Evolutionary conservation across 2,888 invertebrate genomes (phyloP), one percentile per base, ranked within the genome.

Genomic region (Dryobota labecula): DNA sequence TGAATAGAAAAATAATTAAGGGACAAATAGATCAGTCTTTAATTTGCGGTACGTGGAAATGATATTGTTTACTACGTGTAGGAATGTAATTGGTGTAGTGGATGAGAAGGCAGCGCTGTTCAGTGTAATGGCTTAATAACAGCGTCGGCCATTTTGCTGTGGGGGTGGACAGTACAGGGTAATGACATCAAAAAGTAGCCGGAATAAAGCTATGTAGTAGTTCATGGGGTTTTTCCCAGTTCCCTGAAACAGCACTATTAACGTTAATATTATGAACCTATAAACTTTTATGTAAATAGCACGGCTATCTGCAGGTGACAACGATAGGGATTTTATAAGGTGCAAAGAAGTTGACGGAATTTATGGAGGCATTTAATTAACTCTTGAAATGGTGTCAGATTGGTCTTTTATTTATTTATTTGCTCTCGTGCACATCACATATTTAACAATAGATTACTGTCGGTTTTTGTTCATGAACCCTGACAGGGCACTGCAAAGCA

Each of bases 111-210:
- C 81, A 85, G 78, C 75, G 80, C 60, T 70, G 79, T 78, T 80
- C 80, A 79, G 62, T 82, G 83, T 93, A 92, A 92, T 92, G 83
- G 89, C 84, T 84, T 91, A 91, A 92, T 92, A 85, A 84, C 83
- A 80, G 73, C 80, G 86, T 78, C 86, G 76, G 82, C 85, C 87
- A 85, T 88, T 76, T 87, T 78, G 79, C 80, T 77, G 78, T 80
- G 74, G 78, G 87, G 85, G 33, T 74, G 75, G 72, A 72, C 72
- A 58, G 43, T 87, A 86, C 87, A 86, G 87, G 84, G 86, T 90
- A 92, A 90, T 90, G 89, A 87, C 87, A 88, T 86, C 83, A 86
- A 86, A 83, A 85, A 83, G 87, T 83, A 80, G 74, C 73, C 76
- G 73, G 89, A 90, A 90, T 91, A 86, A 90, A 86, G 84, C 75